These are phyloP conservation scores for Diplodus sargus DNA, from an alignment of 2,797 vertebrate genomes.

Conservation along the genomic window DNA sequence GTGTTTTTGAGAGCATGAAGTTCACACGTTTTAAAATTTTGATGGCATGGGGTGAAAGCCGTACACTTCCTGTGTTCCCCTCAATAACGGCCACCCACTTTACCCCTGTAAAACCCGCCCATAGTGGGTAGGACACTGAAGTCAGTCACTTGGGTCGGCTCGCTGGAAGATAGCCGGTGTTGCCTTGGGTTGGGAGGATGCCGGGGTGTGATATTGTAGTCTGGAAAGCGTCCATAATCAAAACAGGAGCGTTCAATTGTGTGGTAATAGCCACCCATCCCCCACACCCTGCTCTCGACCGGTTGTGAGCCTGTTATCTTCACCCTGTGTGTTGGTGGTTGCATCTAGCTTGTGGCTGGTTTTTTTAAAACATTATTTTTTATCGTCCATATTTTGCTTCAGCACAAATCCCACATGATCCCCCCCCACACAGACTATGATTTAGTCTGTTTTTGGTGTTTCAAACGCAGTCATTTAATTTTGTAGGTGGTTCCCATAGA, in stretches of 20 bases:
- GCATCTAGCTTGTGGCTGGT: slow-evolving; percentile 40
- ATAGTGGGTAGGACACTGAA: slow-evolving; percentile 98
- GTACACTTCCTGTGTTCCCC: slow-evolving; percentile 94
- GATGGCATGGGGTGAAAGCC: slow-evolving; percentile 87
- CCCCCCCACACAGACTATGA: not conserved
- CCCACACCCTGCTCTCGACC: slow-evolving; percentile 66
- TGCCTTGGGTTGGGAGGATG: slow-evolving; percentile 51
- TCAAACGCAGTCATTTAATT: slow-evolving; percentile 4
- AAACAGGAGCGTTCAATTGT: slow-evolving; percentile 68
- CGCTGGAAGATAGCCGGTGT: slow-evolving; percentile 81
- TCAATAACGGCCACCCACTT: slow-evolving; percentile 97
- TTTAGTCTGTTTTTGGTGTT: slow-evolving; percentile 8
- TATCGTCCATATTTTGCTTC: slow-evolving; percentile 27
- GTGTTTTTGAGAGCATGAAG: slow-evolving; percentile 82
- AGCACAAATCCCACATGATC: slow-evolving; percentile 24
- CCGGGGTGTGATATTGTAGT: slow-evolving; percentile 12
- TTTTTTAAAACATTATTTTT: not conserved
- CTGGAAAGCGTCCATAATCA: slow-evolving; percentile 55
- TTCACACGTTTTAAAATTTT: slow-evolving; percentile 88
- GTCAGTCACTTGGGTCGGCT: slow-evolving; percentile 90
- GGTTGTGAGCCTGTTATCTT: slow-evolving; percentile 61
- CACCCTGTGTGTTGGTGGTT: slow-evolving; percentile 33
- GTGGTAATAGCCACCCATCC: slow-evolving; percentile 74
- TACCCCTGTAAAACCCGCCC: slow-evolving; percentile 93
- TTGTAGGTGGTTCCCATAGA: slow-evolving; percentile 3